Evolutionary conservation across 2,888 invertebrate species (phyloP), one percentile per base, ranked within the genome.

Genomic region (Synanthedon formicaeformis): DNA sequence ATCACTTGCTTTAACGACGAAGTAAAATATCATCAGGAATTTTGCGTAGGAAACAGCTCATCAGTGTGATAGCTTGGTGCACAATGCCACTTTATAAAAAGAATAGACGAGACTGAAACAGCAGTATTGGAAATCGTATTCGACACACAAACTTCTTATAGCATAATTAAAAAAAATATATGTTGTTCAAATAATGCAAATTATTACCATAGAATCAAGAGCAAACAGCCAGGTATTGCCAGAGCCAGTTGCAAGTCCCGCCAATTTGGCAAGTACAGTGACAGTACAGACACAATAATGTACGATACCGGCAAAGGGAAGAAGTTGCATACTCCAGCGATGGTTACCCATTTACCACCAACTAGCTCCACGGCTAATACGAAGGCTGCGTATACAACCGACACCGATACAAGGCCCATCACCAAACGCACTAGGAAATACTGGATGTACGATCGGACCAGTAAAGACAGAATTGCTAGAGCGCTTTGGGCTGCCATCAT

Each of bases 321-420:
- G 65, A 94, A 89, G 75, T 94, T 94, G 63, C 93, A 93, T 56
- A 94, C 93, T 53, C 94, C 94, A 2, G 94, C 92, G 54, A 94
- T 91, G 3, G 93, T 94, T 57, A 94, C 89, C 93, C 94, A 94
- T 62, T 92, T 91, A 2, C 94, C 93, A 48, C 93, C 93, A 3
- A 94, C 93, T 53, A 93, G 81, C 73, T 94, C 94, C 62, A 94
- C 93, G 41, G 93, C 91, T 41, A 95, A 82, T 5, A 95, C 94
- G 63, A 95, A 93, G 27, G 93, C 93, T 45, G 94, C 92, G 73
- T 94, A 93, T 23, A 94, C 94, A 51, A 94, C 92, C 14, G 94
- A 93, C n/a, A 94, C 93, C 1, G 93, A 93, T 12, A 93, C 92
- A 61, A 92, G 90, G 0, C 95, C 95, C 71, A 94, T 89, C 3